These are phyloP conservation scores for Enteromius trimaculatus DNA, from an alignment of 2,797 vertebrate genomes.

Conservation along the genomic window DNA sequence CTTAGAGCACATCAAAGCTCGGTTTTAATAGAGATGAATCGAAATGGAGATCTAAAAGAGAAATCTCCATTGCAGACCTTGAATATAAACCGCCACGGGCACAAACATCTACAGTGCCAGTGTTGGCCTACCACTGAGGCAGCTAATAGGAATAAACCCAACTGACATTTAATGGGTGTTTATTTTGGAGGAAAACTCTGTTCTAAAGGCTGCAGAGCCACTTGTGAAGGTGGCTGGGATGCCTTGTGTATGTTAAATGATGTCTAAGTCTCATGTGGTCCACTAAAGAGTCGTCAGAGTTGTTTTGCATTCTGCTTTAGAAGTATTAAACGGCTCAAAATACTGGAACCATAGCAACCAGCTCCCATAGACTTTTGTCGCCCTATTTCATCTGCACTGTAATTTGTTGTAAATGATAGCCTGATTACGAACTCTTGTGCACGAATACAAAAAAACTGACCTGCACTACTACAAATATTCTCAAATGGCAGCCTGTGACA, in stretches of 20 bases:
- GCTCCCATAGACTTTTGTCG: not conserved
- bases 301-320: conserved; percentile 11
- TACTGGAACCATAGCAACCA: conserved; percentile 1
- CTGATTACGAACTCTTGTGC: not conserved
- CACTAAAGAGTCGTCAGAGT: not conserved
- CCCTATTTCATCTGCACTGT: not conserved
- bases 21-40: conserved; percentile 46
- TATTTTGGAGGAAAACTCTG: conserved; percentile 30
- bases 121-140: conserved; percentile 15
- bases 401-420: not conserved
- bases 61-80: conserved; percentile 9
- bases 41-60: conserved; percentile 20
- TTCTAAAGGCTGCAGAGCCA: conserved; percentile 10
- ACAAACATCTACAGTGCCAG: conserved; percentile 39
- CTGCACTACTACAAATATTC: not conserved
- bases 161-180: conserved; percentile 43
- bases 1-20: conserved; percentile 30
- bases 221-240: conserved; percentile 12
- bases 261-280: not conserved
- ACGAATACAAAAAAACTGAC: not conserved
- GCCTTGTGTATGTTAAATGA: conserved; percentile 3
- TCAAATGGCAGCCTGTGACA: conserved; percentile 3
- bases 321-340: conserved; percentile 7
- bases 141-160: conserved; percentile 40
- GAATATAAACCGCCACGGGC: conserved; percentile 23